A percentile compares a stretch with the other conserved stretches of the same genome.
phyloP scores from a whole-genome alignment of 2,113 vertebrate genomes.

The Ia io region DNA sequence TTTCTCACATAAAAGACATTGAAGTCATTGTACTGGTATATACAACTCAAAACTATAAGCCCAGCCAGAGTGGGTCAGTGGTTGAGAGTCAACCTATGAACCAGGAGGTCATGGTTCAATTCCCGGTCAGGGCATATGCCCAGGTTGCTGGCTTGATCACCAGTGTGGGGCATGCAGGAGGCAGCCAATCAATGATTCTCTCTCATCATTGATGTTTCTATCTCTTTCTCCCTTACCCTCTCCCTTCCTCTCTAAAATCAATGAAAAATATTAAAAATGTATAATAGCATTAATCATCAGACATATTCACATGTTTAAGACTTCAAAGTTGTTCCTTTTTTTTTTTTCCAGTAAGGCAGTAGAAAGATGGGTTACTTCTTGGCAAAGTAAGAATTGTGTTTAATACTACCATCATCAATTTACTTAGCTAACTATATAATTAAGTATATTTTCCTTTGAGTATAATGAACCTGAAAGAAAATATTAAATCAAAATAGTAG shows the following conservation, averaged over 20 bases:
- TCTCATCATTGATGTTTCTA: too few species aligned
- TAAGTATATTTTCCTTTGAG: background rate
- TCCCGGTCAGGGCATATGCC: too few species aligned
- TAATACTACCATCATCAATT: background rate
- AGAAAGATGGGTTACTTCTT: background rate
- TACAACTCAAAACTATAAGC: background rate
- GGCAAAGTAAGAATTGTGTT: background rate
- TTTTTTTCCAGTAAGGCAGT: background rate
- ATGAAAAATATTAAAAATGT: too few species aligned
- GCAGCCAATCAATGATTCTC: too few species aligned
- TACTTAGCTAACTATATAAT: background rate
- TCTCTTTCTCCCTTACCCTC: too few species aligned
- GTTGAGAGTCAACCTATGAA: too few species aligned
- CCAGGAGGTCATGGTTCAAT: too few species aligned
- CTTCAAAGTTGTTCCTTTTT: background rate
- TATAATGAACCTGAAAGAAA: background rate
- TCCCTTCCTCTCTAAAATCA: too few species aligned
- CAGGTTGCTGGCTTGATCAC: too few species aligned
- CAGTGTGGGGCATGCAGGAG: too few species aligned
- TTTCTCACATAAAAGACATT: background rate
- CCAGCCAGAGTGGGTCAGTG: too few species aligned
- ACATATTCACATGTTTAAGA: background rate
- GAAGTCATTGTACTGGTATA: background rate
- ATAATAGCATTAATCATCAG: background rate
- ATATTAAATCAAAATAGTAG: conserved; percentile 22